A percentile compares a stretch with the other conserved stretches of the same genome.
These are phyloP conservation scores for Agonopterix alstromeriana DNA, from an alignment of 2,888 invertebrate genomes.

Conservation along the genomic window DNA sequence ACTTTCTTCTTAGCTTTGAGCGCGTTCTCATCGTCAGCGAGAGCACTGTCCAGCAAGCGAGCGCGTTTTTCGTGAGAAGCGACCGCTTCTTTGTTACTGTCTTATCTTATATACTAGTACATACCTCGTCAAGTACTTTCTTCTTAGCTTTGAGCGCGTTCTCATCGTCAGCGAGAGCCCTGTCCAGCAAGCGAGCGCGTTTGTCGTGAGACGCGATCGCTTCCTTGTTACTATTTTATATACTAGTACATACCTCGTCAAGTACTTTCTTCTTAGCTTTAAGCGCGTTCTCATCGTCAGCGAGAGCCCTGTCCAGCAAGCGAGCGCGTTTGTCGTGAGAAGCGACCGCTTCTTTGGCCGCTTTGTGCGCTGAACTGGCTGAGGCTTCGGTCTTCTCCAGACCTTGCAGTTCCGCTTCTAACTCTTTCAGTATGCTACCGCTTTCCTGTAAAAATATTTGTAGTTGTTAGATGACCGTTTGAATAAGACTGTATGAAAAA, in stretches of 20 bases:
- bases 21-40: constrained; percentile 81
- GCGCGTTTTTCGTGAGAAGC: constrained; percentile 79
- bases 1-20: constrained; percentile 72
- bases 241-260: constrained; percentile 48
- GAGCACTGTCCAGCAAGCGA: constrained; percentile 80
- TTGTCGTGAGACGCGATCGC: constrained; percentile 73
- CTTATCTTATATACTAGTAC: not conserved
- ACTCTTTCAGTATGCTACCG: constrained; percentile 77
- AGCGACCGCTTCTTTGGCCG: constrained; percentile 27
- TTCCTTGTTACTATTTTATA: constrained; percentile 12
- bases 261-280: constrained; percentile 76
- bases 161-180: constrained; percentile 82
- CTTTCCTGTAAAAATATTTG: constrained; percentile 70
- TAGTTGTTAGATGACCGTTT: too few species aligned
- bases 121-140: constrained; percentile 70
- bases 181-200: constrained; percentile 80
- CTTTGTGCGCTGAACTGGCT: constrained; percentile 78
- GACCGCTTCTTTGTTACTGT: constrained; percentile 23
- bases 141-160: constrained; percentile 70
- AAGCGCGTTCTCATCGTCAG: constrained; percentile 79
- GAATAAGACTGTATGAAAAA: too few species aligned
- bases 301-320: constrained; percentile 80
- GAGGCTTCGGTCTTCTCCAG: constrained; percentile 83
- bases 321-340: constrained; percentile 81
- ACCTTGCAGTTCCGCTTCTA: constrained; percentile 80